Evolutionary conservation across 1,140 invertebrate genomes (phyloP), one percentile per base, ranked within the genome.

Genomic region (Leptinotarsa lineolata): DNA sequence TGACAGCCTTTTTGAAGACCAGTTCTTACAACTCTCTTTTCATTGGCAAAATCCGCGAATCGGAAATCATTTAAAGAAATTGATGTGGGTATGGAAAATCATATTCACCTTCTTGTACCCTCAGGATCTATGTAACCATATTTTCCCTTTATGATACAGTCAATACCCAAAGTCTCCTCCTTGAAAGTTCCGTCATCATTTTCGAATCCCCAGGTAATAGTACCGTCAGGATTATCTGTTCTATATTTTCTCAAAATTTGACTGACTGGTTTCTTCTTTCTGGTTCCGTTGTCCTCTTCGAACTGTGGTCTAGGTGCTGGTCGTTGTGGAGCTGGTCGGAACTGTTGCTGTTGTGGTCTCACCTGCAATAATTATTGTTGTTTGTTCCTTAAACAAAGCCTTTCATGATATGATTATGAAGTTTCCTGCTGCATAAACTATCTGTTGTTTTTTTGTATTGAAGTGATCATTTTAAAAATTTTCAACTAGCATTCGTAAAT

Each of bases 101-200:
- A 54, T 54, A 54, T 54, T 54, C 48, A 78, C 77, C 78, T 73
- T 61, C 80, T 79, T 4, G 81, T 80, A 77, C 93, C 93, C 79
- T 94, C 93, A 0, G 93, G 93, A 85, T 94, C 93, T 39, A 93
- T 87, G 84, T 94, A 95, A 39, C 93, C 93, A 79, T 94, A 95
- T 81, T 92, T 93, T 60, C 93, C 93, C 46, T 91, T 87, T 5
- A 92, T 94, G 58, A 94, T 87, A 81, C 93, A 94, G 80, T 94
- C 92, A 16, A 89, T 86, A 68, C 93, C 93, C 77, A 94, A 93
- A 6, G 90, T 89, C 84, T 95, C 93, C 81, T 95, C 93, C 81
- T 95, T 95, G 82, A 91, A 93, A 1, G 88, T 88, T 15, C 91
- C 91, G 79, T 93, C 92, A 72, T 94, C 93, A 81, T 94, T 94